Base-by-base conservation (phyloP, 2,113 vertebrate genomes). In the Tringa solitaria region DNA sequence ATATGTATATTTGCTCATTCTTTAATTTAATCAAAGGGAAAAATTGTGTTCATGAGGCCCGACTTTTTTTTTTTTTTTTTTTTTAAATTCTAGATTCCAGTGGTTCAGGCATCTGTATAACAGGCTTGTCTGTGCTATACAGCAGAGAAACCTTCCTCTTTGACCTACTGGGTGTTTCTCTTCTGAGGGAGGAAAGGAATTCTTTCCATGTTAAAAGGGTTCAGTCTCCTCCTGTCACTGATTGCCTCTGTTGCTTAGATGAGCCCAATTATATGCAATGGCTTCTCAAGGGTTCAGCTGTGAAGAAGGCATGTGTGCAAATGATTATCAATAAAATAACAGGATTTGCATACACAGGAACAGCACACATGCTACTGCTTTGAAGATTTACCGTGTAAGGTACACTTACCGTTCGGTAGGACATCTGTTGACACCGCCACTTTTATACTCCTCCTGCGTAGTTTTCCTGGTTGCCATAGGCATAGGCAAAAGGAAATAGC, bases 111-210 rank as follows among this genome's bases (percentile, higher is more conserved):
- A 95, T 96, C 96, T 97, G 96, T 89, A 67, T 84, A 50, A 46
- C 92, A 90, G 90, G 84, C 96, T 83, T 37, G n/a, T 48, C 89
- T 80, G 77, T 68, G 79, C 75, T 93, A 27, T 32, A 43, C 37
- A 70, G 81, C 88, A 89, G 95, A 96, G 95, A 96, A 87, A 81
- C 89, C 96, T 87, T 97, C 91, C 75, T 97, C 97, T 96, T 98
- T 97, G 97, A 98, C 97, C 96, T 96, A 63, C 59, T 89, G 94
- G 89, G 94, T 97, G 97, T 97, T 96, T 98, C 94, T 93, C 84
- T 97, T 96, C 92, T 91, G 75, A 93, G 61, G 92, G 61, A 96
- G 94, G 91, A 89, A 95, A 97, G 84, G 95, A 97, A 97, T 98
- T 97, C 69, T 97, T 98, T 95, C 95, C 91, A 95, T 77, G 96